Evolutionary conservation across 2,888 invertebrate species (phyloP), one percentile per base, ranked within the genome.

Genomic region (Octodonta nipae): DNA sequence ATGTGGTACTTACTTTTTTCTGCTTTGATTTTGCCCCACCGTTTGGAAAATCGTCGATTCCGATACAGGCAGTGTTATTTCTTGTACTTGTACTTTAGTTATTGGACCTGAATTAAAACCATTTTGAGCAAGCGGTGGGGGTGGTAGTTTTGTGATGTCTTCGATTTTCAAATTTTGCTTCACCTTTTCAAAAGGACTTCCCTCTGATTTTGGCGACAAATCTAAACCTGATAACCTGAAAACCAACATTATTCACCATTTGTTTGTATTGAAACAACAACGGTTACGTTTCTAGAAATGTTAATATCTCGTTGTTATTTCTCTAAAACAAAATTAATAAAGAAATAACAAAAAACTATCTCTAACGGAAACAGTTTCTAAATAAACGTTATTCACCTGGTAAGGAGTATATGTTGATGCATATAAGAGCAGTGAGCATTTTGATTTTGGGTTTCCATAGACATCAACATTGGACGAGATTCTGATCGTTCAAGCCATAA

Each of bases 391-490:
- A 22, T 13, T 41, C 56, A 62, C 62, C 62, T 59, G 40, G 62
- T 62, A 45, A 57, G 52, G 38, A 62, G 51, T 40, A 62, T 62
- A 51, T 60, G 58, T 50, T 60, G 57, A 49, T 58, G 61, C 62
- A 62, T 62, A 45, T 62, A 62, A 36, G 56, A 52, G 39, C 48
- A 49, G 41, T 56, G 52, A 32, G 47, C 54, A 55, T 55, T 55
- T 46, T 55, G 52, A 38, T 36, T 41, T 32, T 32, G 37, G 30
- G 37, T 45, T 42, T 54, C 54, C 50, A 53, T 56, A 37, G 50
- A 44, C 16, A 43, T 43, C 47, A 56, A 51, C 54, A 56, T 54
- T 47, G n/a, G 50, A 33, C 34, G 14, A 20, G 35, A 34, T 32
- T 30, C 11, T 7, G 14, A 22, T 26, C 13, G 26, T 40, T 42